Conservation (phyloP, 1,140 invertebrate species). For the Heliconius eleuchia region DNA sequence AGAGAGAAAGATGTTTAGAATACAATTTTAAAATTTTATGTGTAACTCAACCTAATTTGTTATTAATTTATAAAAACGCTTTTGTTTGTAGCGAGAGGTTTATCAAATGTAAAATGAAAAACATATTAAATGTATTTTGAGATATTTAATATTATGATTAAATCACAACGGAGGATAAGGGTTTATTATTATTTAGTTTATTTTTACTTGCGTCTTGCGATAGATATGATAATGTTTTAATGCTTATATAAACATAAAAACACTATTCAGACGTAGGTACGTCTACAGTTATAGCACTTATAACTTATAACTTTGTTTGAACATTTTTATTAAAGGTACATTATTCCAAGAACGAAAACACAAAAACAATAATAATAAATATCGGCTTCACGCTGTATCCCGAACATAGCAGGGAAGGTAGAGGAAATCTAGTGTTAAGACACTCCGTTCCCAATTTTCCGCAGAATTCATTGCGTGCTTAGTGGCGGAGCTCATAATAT, state of each 20-base stretch:
- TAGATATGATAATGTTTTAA: too few relatives aligned
- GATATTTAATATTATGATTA: not conserved
- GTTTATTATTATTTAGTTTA: not conserved
- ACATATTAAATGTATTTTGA: not conserved
- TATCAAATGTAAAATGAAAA: too few relatives aligned
- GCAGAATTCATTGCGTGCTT: too few relatives aligned
- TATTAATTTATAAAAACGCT: not conserved
- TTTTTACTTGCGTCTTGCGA: too few relatives aligned
- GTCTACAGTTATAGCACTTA: not conserved
- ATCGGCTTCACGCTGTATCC: too few relatives aligned
- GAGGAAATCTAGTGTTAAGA: too few relatives aligned
- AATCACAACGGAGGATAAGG: conserved; percentile 18
- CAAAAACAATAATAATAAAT: too few relatives aligned
- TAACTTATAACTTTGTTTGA: not conserved
- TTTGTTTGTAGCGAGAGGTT: too few relatives aligned
- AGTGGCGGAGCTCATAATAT: too few relatives aligned
- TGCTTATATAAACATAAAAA: too few relatives aligned
- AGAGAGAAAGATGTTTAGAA: not conserved
- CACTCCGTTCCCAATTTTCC: too few relatives aligned
- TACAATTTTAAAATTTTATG: not conserved
- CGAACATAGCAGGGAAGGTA: too few relatives aligned
- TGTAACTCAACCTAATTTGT: not conserved
- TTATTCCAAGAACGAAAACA: not conserved
- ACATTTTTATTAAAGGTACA: not conserved
- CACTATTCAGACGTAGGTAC: not conserved